Percentiles rank a stretch among this genome's conserved stretches.
Conservation (phyloP, 2,888 invertebrate species). For the Melieria picta region DNA sequence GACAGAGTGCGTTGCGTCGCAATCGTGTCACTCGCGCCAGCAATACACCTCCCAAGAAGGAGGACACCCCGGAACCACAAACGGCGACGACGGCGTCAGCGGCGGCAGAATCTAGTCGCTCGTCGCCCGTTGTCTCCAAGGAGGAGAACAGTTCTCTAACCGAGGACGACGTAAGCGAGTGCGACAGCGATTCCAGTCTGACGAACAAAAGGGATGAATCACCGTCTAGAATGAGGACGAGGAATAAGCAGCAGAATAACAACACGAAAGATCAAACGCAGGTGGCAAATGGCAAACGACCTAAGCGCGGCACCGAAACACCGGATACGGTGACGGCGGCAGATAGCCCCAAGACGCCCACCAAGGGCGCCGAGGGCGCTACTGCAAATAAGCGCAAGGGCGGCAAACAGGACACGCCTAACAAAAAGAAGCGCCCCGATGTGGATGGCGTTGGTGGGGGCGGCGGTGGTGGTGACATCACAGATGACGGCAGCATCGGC, state of each 20-base stretch:
- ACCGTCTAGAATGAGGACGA: constrained; percentile 89
- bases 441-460: constrained; percentile 51
- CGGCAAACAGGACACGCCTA: constrained; percentile 69
- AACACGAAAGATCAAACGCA: constrained; percentile 53
- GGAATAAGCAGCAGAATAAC: constrained; percentile 83
- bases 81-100: constrained; percentile 64
- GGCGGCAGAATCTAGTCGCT: constrained; percentile 68
- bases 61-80: constrained; percentile 74
- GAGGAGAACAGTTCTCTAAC: constrained; percentile 84
- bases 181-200: constrained; percentile 93
- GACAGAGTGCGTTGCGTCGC: constrained; percentile 86
- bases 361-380: constrained; percentile 52
- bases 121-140: constrained; percentile 75
- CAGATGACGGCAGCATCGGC: constrained; percentile 39
- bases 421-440: constrained; percentile 69
- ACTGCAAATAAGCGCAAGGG: constrained; percentile 62
- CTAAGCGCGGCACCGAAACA: constrained; percentile 73
- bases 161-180: constrained; percentile 92
- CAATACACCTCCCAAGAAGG: constrained; percentile 84
- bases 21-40: constrained; percentile 82
- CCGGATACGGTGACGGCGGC: constrained; percentile 65
- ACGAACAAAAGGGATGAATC: constrained; percentile 79
- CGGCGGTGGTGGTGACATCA: constrained; percentile 32
- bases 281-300: constrained; percentile 67
- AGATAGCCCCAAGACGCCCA: constrained; percentile 67